phyloP scores from a whole-genome alignment of 1,140 invertebrate genomes.

The Oppia nitens region DNA sequence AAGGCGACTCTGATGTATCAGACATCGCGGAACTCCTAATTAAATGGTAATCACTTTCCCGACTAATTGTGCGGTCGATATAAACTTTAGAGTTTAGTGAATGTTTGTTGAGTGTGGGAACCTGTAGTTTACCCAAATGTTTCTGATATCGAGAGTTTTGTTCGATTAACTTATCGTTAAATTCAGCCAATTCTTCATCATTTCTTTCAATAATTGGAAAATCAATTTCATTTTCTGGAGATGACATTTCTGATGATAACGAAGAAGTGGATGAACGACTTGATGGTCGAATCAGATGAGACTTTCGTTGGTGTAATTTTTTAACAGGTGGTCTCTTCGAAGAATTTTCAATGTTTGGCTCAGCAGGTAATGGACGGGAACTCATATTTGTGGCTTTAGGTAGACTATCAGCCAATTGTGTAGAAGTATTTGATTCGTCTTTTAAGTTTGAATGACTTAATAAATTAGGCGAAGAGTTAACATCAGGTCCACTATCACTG shows the following conservation, averaged over 20 bases:
- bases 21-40: constrained; percentile 71
- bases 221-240: constrained; percentile 1
- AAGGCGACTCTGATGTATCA: constrained; percentile 81
- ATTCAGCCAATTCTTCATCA: not conserved
- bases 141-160: constrained; percentile 36
- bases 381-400: constrained; percentile 1
- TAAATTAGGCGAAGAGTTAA: not conserved
- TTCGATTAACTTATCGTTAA: constrained; percentile 7
- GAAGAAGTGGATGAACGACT: constrained; percentile 11
- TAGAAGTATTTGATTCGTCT: not conserved
- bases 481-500: constrained; percentile 10
- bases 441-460: not conserved
- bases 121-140: constrained; percentile 51
- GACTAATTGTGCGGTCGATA: constrained; percentile 33
- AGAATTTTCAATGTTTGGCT: not conserved
- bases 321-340: not conserved
- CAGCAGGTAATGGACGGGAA: constrained; percentile 10
- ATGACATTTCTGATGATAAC: constrained; percentile 34
- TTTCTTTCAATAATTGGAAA: constrained; percentile 30
- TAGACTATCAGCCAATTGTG: not conserved
- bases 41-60: constrained; percentile 27
- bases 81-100: constrained; percentile 61
- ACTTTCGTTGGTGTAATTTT: not conserved
- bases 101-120: constrained; percentile 41
- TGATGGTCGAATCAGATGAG: constrained; percentile 7